These are phyloP conservation scores for Taenaris catops DNA, from an alignment of 2,888 invertebrate genomes.

Conservation along the genomic window DNA sequence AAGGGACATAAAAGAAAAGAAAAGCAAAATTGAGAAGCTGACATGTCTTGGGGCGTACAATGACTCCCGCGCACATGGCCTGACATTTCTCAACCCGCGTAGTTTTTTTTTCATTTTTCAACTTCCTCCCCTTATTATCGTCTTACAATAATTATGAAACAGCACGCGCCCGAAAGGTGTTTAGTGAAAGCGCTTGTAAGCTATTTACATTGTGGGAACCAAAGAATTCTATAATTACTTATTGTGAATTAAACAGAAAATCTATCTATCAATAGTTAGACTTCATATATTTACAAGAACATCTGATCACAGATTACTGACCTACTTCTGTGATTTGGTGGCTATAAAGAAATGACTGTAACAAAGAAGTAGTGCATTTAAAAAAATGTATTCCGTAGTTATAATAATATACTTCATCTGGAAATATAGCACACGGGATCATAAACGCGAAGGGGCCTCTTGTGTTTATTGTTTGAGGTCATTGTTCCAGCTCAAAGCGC, in stretches of 20 bases:
- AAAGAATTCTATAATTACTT: slow-evolving; percentile 20
- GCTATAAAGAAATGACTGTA: too few species aligned
- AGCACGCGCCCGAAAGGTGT: slow-evolving; percentile 72
- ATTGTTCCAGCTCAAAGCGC: slow-evolving; percentile 53
- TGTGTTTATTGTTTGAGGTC: slow-evolving; percentile 58
- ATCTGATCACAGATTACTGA: too few species aligned
- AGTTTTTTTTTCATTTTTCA: slow-evolving; percentile 46
- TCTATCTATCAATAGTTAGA: too few species aligned
- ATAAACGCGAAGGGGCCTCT: slow-evolving; percentile 38
- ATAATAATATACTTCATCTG: too few species aligned
- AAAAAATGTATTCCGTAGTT: too few species aligned
- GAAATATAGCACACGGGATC: slow-evolving; percentile 37
- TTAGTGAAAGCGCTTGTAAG: slow-evolving; percentile 66
- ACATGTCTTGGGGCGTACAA: slow-evolving; percentile 66
- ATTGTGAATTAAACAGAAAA: too few species aligned
- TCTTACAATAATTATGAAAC: slow-evolving; percentile 44
- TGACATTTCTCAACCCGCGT: slow-evolving; percentile 49
- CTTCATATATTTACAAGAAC: too few species aligned
- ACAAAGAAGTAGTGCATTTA: not conserved
- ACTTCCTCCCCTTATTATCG: slow-evolving; percentile 62
- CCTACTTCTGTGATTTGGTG: too few species aligned
- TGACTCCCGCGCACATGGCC: slow-evolving; percentile 67
- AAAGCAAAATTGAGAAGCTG: too few species aligned
- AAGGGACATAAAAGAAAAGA: too few species aligned
- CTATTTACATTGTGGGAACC: slow-evolving; percentile 35